Evolutionary conservation across 2,113 vertebrate species (phyloP).

Genomic region (Chaenogobius annularis): DNA sequence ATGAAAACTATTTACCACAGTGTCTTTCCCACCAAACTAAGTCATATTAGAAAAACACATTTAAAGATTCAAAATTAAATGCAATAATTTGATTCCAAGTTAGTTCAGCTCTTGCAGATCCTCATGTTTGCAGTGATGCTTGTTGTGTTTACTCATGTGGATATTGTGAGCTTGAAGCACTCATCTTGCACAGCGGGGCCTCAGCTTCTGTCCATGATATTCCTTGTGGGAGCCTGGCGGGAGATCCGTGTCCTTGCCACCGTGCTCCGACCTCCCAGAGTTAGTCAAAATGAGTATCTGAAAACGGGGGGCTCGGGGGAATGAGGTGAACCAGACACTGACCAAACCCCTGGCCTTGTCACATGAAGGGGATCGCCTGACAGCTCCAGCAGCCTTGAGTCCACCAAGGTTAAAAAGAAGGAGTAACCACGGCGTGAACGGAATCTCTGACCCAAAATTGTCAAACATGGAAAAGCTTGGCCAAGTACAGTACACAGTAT

Average conservation of each 20-base stretch:
- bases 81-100: neutral
- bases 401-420: neutral
- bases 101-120: neutral
- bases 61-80: neutral
- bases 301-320: neutral
- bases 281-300: slow-evolving; percentile 8
- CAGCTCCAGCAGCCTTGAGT: neutral
- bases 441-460: neutral
- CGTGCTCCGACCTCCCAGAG: slow-evolving; percentile 8
- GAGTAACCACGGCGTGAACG: neutral
- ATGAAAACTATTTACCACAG: too few relatives aligned
- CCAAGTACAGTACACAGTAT: neutral
- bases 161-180: neutral
- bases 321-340: slow-evolving; percentile 10
- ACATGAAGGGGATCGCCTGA: slow-evolving; percentile 32
- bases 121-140: neutral
- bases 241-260: slow-evolving; percentile 24
- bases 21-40: neutral
- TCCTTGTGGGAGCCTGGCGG: slow-evolving; percentile 11
- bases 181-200: neutral
- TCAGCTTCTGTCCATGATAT: neutral
- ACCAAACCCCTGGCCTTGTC: slow-evolving; percentile 14
- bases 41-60: neutral
- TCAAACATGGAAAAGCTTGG: neutral
- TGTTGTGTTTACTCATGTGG: neutral